Evolutionary conservation across 2,797 vertebrate species (phyloP), one percentile per base, ranked within the genome.

Genomic region (Spinibarbus caldwelli): DNA sequence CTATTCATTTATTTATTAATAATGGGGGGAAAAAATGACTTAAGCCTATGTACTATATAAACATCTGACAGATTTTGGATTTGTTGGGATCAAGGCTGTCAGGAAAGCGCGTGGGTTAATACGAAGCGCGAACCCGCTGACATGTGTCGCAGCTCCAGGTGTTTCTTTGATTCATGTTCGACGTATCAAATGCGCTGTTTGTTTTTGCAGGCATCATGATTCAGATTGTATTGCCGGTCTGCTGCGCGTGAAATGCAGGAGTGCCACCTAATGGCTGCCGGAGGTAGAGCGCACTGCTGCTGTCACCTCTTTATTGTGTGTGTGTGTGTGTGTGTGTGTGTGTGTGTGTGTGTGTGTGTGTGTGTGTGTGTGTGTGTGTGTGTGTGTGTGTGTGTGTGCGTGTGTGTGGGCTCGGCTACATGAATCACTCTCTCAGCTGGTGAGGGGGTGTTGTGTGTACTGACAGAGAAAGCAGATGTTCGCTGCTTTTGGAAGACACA

Each of bases 401-500:
- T 38, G 66, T 66, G 87, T 49, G 86, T 26, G 62, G 47, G 83
- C 70, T 77, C 14, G 21, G 70, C 43, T 78, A 75, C 67, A 52
- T 85, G 87, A 73, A 75, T 85, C 87, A 85, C 78, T 85, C 47
- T 85, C 70, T 73, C 70, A 72, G 85, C 64, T 49, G 23, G 66
- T 80, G 80, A 80, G 83, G 54, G 83, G 78, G 70, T 62, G 70
- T 62, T 52, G 76, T 82, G 75, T 82, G 78, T 81, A 70, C 70
- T 70, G 77, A 78, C 80, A 85, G 78, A 78, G 62, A 80, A 84
- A 88, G 83, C 78, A 88, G 78, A 81, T 87, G 82, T 77, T 78
- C 73, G 4, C 36, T 70, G 73, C 82, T 84, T 81, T 80, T 85
- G 82, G 77, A 84, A 70, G 82, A 68, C 82, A 66, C 82, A 77